Base-by-base conservation (phyloP, 2,113 vertebrate genomes). In the Melanocharis versteri region DNA sequence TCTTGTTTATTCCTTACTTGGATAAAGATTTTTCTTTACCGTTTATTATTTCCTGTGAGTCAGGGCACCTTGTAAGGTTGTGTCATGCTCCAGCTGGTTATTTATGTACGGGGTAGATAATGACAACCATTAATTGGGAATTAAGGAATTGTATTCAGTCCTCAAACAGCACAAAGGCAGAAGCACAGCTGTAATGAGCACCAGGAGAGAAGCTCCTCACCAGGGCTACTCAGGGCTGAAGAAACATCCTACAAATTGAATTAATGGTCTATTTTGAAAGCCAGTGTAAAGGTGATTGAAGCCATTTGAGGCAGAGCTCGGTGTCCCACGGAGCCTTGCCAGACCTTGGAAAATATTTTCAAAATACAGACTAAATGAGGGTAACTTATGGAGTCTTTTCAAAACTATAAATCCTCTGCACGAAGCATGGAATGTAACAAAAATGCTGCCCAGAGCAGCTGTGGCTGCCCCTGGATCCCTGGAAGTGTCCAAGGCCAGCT, bases 61-160 rank as follows among this genome's bases (percentile, higher is more conserved):
- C 95, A 93, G 81, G 48, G 56, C 72, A 71, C 89, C 81, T 90
- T 58, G 64, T 18, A 33, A 58, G 56, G 64, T 35, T 66, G 60
- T 88, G 62, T 91, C 61, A 16, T 24, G 40, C 82, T 81, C 26
- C 72, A 95, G 64, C 42, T 62, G 44, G 3, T 91, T 91, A 75
- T 94, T 94, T 95, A 42, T 81, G 24, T 66, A 27, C n/a, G 26
- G 54, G 22, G 19, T 44, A 54, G 92, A 54, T 75, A 87, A 94
- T 95, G 82, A 58, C 56, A 87, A 56, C 39, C 47, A 31, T 93
- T 96, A 96, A 91, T 82, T 84, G 81, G 72, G 81, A 61, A 75
- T 83, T 53, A 94, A 83, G 69, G 86, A 61, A 57, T 84, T 39
- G 47, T 21, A 5, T 37, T 76, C 53, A 11, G 1, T 33, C 62